These are phyloP conservation scores for Calvadosia cruxmelitensis DNA, from an alignment of 30 jellyfish, hydroid and myxozoan species.

Conservation along the genomic window DNA sequence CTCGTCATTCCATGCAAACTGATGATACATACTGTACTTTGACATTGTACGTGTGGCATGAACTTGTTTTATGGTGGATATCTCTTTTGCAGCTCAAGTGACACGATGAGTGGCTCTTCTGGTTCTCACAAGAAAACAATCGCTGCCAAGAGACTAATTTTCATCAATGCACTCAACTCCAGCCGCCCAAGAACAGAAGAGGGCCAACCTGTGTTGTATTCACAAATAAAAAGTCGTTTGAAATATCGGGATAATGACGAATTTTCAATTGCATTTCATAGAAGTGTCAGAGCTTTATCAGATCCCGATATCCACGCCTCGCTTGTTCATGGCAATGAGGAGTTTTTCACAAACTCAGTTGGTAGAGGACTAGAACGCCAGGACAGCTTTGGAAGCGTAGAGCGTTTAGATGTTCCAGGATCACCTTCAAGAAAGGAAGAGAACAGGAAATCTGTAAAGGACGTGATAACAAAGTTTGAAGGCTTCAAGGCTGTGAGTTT, in stretches of 20 bases:
- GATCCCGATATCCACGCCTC: slow-evolving; percentile 13
- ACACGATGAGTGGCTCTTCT: slow-evolving; percentile 22
- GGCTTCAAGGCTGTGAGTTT: not conserved
- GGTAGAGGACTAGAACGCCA: not conserved
- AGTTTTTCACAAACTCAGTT: slow-evolving; percentile 2
- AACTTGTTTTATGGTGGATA: not conserved
- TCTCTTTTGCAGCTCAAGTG: not conserved
- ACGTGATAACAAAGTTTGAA: not conserved
- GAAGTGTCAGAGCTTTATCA: slow-evolving; percentile 10
- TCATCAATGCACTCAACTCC: slow-evolving; percentile 45
- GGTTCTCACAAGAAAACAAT: slow-evolving; percentile 23
- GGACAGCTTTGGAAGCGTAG: not conserved
- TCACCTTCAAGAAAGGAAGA: not conserved
- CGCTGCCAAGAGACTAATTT: slow-evolving; percentile 59
- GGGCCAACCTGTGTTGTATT: slow-evolving; percentile 59
- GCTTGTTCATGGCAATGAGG: slow-evolving; percentile 14
- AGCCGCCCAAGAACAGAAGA: slow-evolving; percentile 79
- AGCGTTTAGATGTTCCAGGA: not conserved
- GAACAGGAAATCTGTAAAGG: slow-evolving; percentile 7
- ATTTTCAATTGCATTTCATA: not conserved
- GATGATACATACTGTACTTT: not conserved
- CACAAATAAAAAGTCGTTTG: not conserved
- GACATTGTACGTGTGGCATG: not conserved
- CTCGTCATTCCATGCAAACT: not conserved
- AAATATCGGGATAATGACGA: not conserved